Percentiles rank a stretch among this genome's conserved stretches.
Evolutionary conservation across 2,797 vertebrate species (phyloP).

Genomic region (Gymnocypris eckloni): DNA sequence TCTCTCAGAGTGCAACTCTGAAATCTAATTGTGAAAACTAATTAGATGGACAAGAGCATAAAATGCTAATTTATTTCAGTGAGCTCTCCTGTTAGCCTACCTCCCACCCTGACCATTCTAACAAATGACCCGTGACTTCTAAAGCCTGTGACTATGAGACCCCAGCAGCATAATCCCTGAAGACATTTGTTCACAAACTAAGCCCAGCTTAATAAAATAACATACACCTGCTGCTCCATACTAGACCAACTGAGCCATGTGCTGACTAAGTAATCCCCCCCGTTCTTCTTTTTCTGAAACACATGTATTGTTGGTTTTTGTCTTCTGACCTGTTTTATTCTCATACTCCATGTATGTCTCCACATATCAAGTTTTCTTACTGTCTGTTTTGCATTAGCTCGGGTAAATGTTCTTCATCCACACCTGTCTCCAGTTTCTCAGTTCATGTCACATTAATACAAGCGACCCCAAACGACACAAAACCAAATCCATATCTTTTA

Average conservation of each 20-base stretch:
- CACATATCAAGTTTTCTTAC: slow-evolving; percentile 1
- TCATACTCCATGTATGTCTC: not conserved
- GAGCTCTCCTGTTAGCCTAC: slow-evolving; percentile 1
- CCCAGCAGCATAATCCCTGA: slow-evolving; percentile 16
- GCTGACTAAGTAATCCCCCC: not conserved
- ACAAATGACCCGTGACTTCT: not conserved
- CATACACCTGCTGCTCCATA: slow-evolving; percentile 2
- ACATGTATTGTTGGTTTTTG: not conserved
- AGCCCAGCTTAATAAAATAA: not conserved
- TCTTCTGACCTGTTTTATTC: not conserved
- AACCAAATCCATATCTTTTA: not conserved
- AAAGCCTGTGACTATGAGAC: not conserved
- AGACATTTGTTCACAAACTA: slow-evolving; percentile 1
- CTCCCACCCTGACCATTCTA: not conserved
- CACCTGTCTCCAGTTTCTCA: slow-evolving; percentile 19
- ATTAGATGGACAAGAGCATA: not conserved
- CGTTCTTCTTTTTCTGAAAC: not conserved
- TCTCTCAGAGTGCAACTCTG: not conserved
- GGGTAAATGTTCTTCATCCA: not conserved
- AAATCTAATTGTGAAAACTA: not conserved
- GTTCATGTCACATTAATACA: not conserved
- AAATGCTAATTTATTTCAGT: not conserved
- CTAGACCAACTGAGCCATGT: slow-evolving; percentile 1
- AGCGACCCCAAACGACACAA: slow-evolving; percentile 9
- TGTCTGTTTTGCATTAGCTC: slow-evolving; percentile 1